phyloP scores from a whole-genome alignment of 2,888 invertebrate genomes.

The Sepioteuthis lessoniana region DNA sequence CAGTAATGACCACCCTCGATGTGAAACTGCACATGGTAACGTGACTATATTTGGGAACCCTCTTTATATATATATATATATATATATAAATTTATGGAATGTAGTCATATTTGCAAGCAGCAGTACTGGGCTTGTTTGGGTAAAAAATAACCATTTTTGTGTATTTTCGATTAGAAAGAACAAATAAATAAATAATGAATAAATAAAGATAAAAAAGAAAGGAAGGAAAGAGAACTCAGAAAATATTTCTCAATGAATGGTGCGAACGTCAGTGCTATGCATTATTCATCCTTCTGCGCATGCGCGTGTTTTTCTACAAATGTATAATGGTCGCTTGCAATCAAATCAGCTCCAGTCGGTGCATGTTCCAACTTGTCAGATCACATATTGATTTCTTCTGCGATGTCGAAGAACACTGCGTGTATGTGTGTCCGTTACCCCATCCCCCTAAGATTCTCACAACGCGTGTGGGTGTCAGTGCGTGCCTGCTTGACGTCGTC shows the following conservation, averaged over 20 bases:
- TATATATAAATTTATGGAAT: too few relatives aligned
- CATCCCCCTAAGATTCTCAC: background rate
- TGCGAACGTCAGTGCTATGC: background rate
- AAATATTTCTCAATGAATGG: background rate
- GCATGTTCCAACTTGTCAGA: conserved; percentile 12
- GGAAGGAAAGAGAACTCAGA: background rate
- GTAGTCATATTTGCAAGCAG: too few relatives aligned
- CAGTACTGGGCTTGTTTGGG: background rate
- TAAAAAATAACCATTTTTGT: background rate
- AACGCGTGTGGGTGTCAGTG: too few relatives aligned
- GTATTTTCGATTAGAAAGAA: background rate
- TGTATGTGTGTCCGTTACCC: background rate
- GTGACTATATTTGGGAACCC: too few relatives aligned
- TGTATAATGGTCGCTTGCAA: background rate
- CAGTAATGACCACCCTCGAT: too few relatives aligned
- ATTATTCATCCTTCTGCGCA: background rate
- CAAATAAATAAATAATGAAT: too few relatives aligned
- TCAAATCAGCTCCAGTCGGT: background rate
- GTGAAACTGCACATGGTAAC: too few relatives aligned
- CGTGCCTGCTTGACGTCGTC: background rate
- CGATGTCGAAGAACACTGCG: background rate
- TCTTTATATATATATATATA: too few relatives aligned
- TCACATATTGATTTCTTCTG: background rate
- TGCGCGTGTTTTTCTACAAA: background rate
- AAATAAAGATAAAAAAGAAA: too few relatives aligned